A percentile compares a stretch with the other conserved stretches of the same genome.
Evolutionary conservation across 2,113 vertebrate species (phyloP).

Genomic region (Chelonoidis abingdonii): DNA sequence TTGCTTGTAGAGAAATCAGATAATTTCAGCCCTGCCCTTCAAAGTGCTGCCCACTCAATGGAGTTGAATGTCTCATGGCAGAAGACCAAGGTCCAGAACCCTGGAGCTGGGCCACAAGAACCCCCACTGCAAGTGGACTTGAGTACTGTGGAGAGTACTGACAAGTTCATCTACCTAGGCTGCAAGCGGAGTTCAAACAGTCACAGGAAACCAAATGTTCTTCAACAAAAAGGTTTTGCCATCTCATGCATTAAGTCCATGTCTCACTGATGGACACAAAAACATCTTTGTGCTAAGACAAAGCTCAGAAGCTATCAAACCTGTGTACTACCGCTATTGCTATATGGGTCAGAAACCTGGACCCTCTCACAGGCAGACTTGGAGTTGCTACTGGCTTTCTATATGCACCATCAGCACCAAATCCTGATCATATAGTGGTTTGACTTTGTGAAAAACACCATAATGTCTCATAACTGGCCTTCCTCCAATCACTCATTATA

Average conservation of each 20-base stretch:
- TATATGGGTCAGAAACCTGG: not conserved
- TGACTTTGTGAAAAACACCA: not conserved
- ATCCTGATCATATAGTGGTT: not conserved
- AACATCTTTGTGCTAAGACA: not conserved
- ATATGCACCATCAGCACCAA: not conserved
- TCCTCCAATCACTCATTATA: not conserved
- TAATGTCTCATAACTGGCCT: not conserved
- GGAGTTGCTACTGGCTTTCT: not conserved
- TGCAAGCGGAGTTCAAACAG: not conserved
- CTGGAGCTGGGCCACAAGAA: not conserved
- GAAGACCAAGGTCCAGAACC: not conserved
- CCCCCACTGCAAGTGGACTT: not conserved
- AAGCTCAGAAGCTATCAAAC: not conserved
- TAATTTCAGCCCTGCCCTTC: not conserved
- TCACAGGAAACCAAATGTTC: not conserved
- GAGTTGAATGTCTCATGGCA: not conserved
- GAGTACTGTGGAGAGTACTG: not conserved
- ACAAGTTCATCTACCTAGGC: not conserved
- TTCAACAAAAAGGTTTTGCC: not conserved
- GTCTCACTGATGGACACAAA: not conserved
- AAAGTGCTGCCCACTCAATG: not conserved
- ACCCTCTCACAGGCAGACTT: not conserved
- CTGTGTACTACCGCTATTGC: not conserved
- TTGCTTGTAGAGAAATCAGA: not conserved
- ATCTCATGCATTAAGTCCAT: not conserved